Evolutionary conservation across 2,113 vertebrate species (phyloP), one percentile per base, ranked within the genome.

Genomic region (Halichoeres trimaculatus): DNA sequence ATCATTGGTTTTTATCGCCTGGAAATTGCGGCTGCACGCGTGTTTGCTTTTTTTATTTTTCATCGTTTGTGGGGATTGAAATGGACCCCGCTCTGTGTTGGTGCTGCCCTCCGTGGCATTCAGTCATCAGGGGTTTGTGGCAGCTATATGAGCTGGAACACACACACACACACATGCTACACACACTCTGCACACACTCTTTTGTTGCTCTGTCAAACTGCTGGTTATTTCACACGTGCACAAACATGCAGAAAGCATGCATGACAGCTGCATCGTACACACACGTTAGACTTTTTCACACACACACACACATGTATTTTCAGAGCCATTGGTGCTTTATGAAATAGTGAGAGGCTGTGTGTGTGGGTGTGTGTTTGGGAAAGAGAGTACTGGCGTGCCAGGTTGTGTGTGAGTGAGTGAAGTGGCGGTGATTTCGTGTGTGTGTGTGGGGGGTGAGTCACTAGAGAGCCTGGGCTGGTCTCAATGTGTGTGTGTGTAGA

Each of bases 191-290:
- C 45, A 78, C 75, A 71, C 65, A 51, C 43, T 30, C 57, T 70
- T 83, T 85, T 83, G 74, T 81, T n/a, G 70, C 83, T n/a, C 67
- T 70, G 58, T 81, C 66, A 85, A 83, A 78, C 69, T 63, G 71
- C 60, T 81, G 52, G 83, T 84, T 85, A 79, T 88, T 85, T 71
- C 81, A 74, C 69, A 66, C 54, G 47, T 20, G 4, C 62, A 71
- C 47, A 51, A 36, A 57, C 54, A 20, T 45, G 60, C 74, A 75
- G 62, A 83, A 79, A 63, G 78, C 59, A 58, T 74, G 68, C 73
- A 26, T 66, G 63, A 78, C 81, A 81, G 75, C 81, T 84, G 85
- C 78, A 70, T 72, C 70, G 54, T 45, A 8, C 57, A 20, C 66
- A n/a, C 73, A 43, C 67, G 45, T 41, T 13, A 66, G 47, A 34